A percentile compares a stretch with the other conserved stretches of the same genome.
phyloP scores from a whole-genome alignment of 2,888 invertebrate species.

The Hyalella azteca region DNA sequence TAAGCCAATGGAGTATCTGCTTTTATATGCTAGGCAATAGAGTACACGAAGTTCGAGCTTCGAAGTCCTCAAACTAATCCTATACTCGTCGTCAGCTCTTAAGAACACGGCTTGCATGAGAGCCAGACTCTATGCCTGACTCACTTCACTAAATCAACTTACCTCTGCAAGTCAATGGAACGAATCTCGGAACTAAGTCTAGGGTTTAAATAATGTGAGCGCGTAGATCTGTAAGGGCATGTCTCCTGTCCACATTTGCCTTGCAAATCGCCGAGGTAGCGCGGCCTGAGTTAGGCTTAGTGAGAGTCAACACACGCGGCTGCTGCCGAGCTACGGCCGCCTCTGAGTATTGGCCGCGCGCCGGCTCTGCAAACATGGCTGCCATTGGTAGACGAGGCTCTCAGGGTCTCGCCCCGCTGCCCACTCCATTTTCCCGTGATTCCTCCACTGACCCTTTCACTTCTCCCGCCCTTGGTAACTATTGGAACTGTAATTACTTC shows the following conservation, averaged over 20 bases:
- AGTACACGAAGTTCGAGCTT: too few species aligned
- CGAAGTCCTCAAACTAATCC: too few species aligned
- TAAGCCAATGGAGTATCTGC: too few species aligned
- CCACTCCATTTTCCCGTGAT: slow-evolving; percentile 12
- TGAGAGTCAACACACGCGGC: slow-evolving; percentile 7
- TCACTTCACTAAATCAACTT: slow-evolving; percentile 14
- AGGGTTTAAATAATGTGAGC: slow-evolving; percentile 18
- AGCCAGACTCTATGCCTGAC: too few species aligned
- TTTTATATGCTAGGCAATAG: too few species aligned
- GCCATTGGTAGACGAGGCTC: neutral
- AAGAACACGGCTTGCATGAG: too few species aligned
- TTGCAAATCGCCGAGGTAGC: slow-evolving; percentile 31
- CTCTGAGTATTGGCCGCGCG: neutral
- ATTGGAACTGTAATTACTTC: slow-evolving; percentile 28
- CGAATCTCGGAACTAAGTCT: slow-evolving; percentile 12
- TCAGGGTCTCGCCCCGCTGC: neutral
- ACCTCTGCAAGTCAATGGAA: slow-evolving; percentile 4
- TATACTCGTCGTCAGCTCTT: too few species aligned
- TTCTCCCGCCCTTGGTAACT: slow-evolving; percentile 10
- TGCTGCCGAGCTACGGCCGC: too few species aligned
- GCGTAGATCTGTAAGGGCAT: slow-evolving; percentile 25
- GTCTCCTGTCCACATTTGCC: slow-evolving; percentile 33
- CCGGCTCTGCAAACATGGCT: slow-evolving; percentile 14
- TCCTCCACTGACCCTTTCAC: neutral
- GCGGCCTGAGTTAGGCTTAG: slow-evolving; percentile 19